phyloP scores from a whole-genome alignment of 2,113 vertebrate species.

The Phaetusa simplex region DNA sequence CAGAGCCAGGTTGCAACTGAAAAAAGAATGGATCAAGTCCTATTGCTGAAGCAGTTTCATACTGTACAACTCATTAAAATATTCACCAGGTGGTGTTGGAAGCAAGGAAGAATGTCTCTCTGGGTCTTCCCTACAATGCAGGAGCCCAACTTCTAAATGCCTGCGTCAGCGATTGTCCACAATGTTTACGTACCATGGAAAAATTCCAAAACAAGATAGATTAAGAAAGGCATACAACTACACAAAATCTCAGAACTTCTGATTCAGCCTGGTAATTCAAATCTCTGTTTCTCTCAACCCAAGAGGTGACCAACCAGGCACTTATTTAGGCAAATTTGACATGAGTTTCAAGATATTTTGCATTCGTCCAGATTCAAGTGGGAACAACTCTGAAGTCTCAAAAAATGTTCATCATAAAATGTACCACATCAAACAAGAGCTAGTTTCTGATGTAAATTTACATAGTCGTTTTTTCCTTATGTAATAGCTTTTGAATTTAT shows the following conservation, averaged over 20 bases:
- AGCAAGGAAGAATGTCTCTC: background rate
- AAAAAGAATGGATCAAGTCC: background rate
- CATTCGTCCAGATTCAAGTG: background rate
- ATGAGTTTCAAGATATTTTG: background rate
- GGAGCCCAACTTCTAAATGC: background rate
- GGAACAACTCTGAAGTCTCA: background rate
- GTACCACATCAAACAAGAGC: background rate
- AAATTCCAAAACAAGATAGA: background rate
- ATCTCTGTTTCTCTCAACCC: background rate
- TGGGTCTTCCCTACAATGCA: background rate
- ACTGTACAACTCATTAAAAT: background rate
- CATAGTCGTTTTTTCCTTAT: background rate
- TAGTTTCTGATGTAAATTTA: background rate
- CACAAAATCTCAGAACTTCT: background rate
- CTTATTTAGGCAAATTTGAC: background rate
- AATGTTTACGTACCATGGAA: background rate
- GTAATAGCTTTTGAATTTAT: background rate
- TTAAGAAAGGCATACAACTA: background rate
- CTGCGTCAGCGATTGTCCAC: background rate
- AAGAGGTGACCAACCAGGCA: background rate
- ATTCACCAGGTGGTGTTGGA: background rate
- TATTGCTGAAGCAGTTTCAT: background rate
- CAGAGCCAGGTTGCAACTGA: background rate
- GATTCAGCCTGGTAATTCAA: background rate
- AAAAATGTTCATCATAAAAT: background rate